Conservation (phyloP, 2,888 invertebrate genomes). For the Drosophila formosana region DNA sequence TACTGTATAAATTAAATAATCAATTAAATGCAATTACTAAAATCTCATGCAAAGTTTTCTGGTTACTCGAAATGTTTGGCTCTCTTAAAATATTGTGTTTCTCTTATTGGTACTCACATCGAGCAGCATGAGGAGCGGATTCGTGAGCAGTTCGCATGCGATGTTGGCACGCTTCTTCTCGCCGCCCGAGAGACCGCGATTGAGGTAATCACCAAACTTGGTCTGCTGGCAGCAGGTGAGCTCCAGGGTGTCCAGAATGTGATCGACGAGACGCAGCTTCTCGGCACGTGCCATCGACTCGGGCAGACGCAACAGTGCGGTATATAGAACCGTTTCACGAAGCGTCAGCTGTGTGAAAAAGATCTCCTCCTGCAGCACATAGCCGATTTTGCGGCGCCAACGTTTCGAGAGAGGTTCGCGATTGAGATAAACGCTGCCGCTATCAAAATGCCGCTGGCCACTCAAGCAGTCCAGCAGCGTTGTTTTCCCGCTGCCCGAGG, state of each 20-base stretch:
- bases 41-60: no score
- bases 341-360: conserved; percentile 92
- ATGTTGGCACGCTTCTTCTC: conserved; percentile 94
- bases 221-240: conserved; percentile 91
- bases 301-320: conserved; percentile 88
- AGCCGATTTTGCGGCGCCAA: conserved; percentile 91
- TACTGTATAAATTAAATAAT: no score
- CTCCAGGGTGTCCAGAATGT: conserved; percentile 91
- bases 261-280: conserved; percentile 91
- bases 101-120: conserved; percentile 88
- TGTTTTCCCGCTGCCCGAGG: conserved; percentile 92
- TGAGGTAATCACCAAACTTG: conserved; percentile 91
- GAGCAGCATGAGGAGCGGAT: conserved; percentile 91
- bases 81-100: neutral
- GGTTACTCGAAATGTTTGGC: no score
- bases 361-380: conserved; percentile 93
- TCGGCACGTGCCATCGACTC: conserved; percentile 89
- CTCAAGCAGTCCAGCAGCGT: conserved; percentile 91
- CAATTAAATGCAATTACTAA: no score
- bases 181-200: conserved; percentile 92
- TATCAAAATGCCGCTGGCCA: conserved; percentile 89
- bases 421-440: conserved; percentile 89
- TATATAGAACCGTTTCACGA: conserved; percentile 90
- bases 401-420: conserved; percentile 88
- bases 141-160: conserved; percentile 92